These are phyloP conservation scores for Macrochelys suwanniensis DNA, from an alignment of 2,797 vertebrate species.

Conservation along the genomic window DNA sequence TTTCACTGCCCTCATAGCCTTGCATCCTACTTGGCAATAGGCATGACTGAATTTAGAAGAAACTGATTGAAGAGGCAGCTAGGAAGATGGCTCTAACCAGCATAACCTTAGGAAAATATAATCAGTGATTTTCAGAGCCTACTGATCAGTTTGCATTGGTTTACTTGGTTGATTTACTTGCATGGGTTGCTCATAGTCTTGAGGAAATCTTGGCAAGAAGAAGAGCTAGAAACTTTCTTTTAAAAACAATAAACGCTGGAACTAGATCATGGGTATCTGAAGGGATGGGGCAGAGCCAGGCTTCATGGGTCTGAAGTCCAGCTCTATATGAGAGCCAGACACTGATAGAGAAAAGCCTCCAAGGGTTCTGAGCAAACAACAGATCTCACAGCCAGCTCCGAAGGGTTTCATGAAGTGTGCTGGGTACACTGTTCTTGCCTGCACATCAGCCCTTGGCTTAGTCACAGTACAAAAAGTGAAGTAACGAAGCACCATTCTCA, in stretches of 20 bases:
- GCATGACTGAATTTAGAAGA: not conserved
- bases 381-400: not conserved
- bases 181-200: conserved; percentile 65
- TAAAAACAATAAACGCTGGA: conserved; percentile 64
- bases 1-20: not conserved
- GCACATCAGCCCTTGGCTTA: not conserved
- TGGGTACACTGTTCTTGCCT: conserved; percentile 19
- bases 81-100: not conserved
- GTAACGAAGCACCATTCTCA: not conserved
- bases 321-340: not conserved
- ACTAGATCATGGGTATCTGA: conserved; percentile 33
- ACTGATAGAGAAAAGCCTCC: not conserved
- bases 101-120: conserved; percentile 67
- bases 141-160: conserved; percentile 69
- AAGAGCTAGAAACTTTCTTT: conserved; percentile 15
- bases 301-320: conserved; percentile 18
- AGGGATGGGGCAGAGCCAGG: not conserved
- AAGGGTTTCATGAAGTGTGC: not conserved
- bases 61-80: not conserved
- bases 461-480: too few species aligned
- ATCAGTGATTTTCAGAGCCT: conserved; percentile 72
- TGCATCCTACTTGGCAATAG: not conserved
- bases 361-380: not conserved
- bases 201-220: conserved; percentile 68
- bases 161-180: conserved; percentile 74